Percentiles rank a stretch among this genome's conserved stretches.
Evolutionary conservation across 2,113 vertebrate genomes (phyloP).

Genomic region (Oncorhynchus mykiss): DNA sequence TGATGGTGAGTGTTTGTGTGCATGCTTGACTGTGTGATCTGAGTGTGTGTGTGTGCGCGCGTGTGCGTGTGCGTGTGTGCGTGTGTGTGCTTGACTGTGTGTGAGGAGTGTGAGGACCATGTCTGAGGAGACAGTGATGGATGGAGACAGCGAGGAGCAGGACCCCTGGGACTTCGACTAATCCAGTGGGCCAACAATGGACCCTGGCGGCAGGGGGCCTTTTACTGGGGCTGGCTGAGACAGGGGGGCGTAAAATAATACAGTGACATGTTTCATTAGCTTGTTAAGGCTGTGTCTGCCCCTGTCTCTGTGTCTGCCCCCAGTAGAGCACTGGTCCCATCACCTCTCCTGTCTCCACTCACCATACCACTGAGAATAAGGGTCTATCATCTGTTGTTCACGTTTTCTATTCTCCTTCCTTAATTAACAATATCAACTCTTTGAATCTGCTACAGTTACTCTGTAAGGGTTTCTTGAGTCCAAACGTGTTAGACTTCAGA

Average conservation of each 20-base stretch:
- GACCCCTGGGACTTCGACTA: slow-evolving; percentile 56
- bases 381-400: too few relatives aligned
- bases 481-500: too few relatives aligned
- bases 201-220: slow-evolving; percentile 30
- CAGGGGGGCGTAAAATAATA: slow-evolving; percentile 60
- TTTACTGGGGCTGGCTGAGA: too few relatives aligned
- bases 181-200: slow-evolving; percentile 60
- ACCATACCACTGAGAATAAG: too few relatives aligned
- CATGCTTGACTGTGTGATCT: too few relatives aligned
- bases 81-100: slow-evolving; percentile 1
- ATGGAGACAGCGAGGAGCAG: slow-evolving; percentile 49
- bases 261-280: slow-evolving; percentile 53
- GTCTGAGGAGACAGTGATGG: slow-evolving; percentile 33
- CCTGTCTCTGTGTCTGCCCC: not conserved
- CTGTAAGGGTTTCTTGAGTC: too few relatives aligned
- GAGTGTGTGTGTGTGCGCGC: too few relatives aligned
- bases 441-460: too few relatives aligned
- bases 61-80: too few relatives aligned
- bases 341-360: not conserved
- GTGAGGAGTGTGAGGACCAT: slow-evolving; percentile 1
- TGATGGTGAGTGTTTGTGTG: too few relatives aligned
- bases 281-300: slow-evolving; percentile 43
- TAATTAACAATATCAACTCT: too few relatives aligned
- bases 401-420: too few relatives aligned
- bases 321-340: not conserved